Evolutionary conservation across 2,113 vertebrate species (phyloP), one percentile per base, ranked within the genome.

Genomic region (Triplophysa tibetana): DNA sequence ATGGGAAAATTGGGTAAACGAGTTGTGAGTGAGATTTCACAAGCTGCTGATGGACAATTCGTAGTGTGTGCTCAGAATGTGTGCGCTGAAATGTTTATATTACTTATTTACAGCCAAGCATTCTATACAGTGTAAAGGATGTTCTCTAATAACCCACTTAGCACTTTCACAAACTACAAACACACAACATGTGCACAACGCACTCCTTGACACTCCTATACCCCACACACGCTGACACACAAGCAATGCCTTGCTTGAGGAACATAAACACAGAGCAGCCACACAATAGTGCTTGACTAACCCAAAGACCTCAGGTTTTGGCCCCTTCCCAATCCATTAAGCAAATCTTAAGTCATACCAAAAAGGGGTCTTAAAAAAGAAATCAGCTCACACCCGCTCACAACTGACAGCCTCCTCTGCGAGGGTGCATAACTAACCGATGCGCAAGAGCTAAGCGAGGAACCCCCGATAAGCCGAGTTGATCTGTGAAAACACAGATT

Each of bases 401-500:
- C 48, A 54, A 48, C 48, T 70, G 43, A 66, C 26, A 38, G 45
- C 61, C 62, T 65, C 45, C 23, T 38, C 38, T 33, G 45, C 9
- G 24, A 45, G 58, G 24, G 38, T 29, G 72, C 87, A 86, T 75
- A 84, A 83, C 76, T n/a, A 81, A 76, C 85, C 85, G 78, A 88
- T 88, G 85, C 66, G 33, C 11, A 0, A 85, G 81, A 88, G 84
- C 88, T 91, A 86, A 90, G 88, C 7, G 73, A 88, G 87, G 79
- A 86, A 87, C 88, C 81, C 83, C 88, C 75, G 90, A 92, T 93
- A 93, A 93, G 91, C 91, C 10, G 11, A 75, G 66, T 83, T 86
- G 89, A 91, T 90, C 91, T 92, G 90, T 91, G 89, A 91, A 92
- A 92, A 92, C 88, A 91, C 87, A 91, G 92, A 92, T 93, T 93